Conservation (phyloP, 2,888 invertebrate genomes). For the Anaspis maculata region DNA sequence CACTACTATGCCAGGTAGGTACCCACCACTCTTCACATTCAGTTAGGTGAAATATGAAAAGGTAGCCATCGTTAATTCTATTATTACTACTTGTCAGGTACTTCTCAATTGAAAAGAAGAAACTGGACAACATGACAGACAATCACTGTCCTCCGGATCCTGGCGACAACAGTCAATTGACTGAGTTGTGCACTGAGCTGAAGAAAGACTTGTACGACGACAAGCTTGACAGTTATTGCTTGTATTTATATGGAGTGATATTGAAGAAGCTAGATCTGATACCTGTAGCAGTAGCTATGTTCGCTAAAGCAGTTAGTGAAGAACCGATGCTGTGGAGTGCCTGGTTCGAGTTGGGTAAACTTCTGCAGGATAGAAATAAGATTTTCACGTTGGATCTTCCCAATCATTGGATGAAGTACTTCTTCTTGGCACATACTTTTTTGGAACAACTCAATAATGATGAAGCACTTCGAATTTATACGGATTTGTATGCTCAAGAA, state of each 20-base stretch:
- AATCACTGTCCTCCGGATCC: slow-evolving; percentile 51
- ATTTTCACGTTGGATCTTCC: slow-evolving; percentile 60
- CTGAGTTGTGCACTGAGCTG: slow-evolving; percentile 50
- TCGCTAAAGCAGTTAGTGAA: slow-evolving; percentile 68
- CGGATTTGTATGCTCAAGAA: slow-evolving; percentile 65
- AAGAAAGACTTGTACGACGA: slow-evolving; percentile 50
- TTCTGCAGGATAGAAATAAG: slow-evolving; percentile 66
- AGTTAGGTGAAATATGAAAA: no score
- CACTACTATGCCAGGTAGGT: slow-evolving; percentile 81
- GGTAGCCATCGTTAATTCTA: no score
- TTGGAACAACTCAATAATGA: slow-evolving; percentile 84
- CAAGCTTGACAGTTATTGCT: slow-evolving; percentile 76
- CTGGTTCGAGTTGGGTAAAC: slow-evolving; percentile 83
- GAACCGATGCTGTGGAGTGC: slow-evolving; percentile 90
- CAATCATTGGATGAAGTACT: slow-evolving; percentile 89
- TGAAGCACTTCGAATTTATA: slow-evolving; percentile 79
- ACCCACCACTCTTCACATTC: no score
- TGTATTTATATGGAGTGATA: slow-evolving; percentile 86
- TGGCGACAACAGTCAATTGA: slow-evolving; percentile 46
- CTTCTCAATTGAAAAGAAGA: slow-evolving; percentile 83
- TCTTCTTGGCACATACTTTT: slow-evolving; percentile 85
- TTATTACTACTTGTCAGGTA: no score
- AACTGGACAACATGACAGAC: slow-evolving; percentile 69
- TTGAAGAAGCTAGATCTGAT: slow-evolving; percentile 78
- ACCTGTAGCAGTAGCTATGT: slow-evolving; percentile 66